Percentiles rank a stretch among this genome's conserved stretches.
Conservation (phyloP, 2,888 invertebrate species). For the Agrotis puta region DNA sequence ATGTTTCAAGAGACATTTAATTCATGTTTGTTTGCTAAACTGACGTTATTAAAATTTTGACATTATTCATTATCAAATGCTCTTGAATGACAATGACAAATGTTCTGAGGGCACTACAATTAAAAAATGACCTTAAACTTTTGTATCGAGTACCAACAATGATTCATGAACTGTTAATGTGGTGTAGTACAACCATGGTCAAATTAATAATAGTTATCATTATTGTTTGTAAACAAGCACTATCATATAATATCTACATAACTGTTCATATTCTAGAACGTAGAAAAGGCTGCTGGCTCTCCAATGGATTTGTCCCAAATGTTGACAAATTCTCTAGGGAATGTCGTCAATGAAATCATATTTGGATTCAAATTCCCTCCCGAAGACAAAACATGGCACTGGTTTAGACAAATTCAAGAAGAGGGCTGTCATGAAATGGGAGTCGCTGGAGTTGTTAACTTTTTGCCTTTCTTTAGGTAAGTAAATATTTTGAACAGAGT, state of each 20-base stretch:
- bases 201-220: background rate
- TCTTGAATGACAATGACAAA: slow-evolving; percentile 80
- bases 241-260: background rate
- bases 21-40: slow-evolving; percentile 1
- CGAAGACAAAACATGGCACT: slow-evolving; percentile 94
- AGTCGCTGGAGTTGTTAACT: slow-evolving; percentile 95
- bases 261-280: slow-evolving; percentile 72
- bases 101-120: slow-evolving; percentile 51
- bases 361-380: slow-evolving; percentile 94
- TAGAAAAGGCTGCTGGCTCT: slow-evolving; percentile 74
- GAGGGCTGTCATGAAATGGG: slow-evolving; percentile 96
- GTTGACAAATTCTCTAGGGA: slow-evolving; percentile 94
- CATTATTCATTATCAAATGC: slow-evolving; percentile 55
- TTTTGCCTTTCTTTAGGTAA: slow-evolving; percentile 95
- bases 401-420: slow-evolving; percentile 95
- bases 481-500: no score
- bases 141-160: slow-evolving; percentile 49
- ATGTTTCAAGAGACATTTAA: slow-evolving; percentile 7
- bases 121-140: slow-evolving; percentile 64
- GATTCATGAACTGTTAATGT: slow-evolving; percentile 26
- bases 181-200: slow-evolving; percentile 1
- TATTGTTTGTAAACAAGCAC: background rate
- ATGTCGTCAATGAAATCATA: slow-evolving; percentile 94
- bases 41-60: slow-evolving; percentile 25
- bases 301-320: slow-evolving; percentile 89